phyloP scores from a whole-genome alignment of 2,797 vertebrate genomes.

The Periophthalmus magnuspinnatus region DNA sequence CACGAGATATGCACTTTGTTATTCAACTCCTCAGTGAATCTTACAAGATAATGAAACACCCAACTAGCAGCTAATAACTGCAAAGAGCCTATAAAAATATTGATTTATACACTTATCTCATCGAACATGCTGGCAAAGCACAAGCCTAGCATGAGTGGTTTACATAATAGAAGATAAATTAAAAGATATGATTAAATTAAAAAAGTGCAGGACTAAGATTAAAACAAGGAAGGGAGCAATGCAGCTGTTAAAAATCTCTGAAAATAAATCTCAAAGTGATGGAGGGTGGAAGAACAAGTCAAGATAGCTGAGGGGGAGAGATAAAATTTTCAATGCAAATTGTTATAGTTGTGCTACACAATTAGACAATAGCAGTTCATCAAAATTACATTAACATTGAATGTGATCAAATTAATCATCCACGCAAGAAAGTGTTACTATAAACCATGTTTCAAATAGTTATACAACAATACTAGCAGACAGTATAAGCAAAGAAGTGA shows the following conservation, averaged over 20 bases:
- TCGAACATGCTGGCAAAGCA: constrained; percentile 58
- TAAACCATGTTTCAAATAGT: not conserved
- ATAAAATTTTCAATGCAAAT: constrained; percentile 16
- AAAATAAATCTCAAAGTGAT: constrained; percentile 58
- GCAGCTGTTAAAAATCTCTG: constrained; percentile 60
- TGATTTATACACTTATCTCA: constrained; percentile 69
- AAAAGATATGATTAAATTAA: constrained; percentile 74
- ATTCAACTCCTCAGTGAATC: constrained; percentile 43
- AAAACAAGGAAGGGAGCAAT: constrained; percentile 45
- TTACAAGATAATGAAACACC: constrained; percentile 46
- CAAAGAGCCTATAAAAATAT: constrained; percentile 64
- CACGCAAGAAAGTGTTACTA: not conserved
- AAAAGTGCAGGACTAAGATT: constrained; percentile 61
- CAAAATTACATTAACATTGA: constrained; percentile 5
- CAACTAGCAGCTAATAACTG: constrained; percentile 52
- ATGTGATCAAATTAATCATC: constrained; percentile 1
- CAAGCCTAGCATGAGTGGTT: constrained; percentile 64
- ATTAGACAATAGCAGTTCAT: constrained; percentile 1
- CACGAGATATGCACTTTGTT: constrained; percentile 33
- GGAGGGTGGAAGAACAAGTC: constrained; percentile 36
- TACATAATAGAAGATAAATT: constrained; percentile 75
- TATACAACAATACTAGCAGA: not conserved
- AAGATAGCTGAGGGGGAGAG: constrained; percentile 23
- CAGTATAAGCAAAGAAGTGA: not conserved
- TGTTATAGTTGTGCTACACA: not conserved